Percentiles rank a stretch among this genome's conserved stretches.
These are phyloP conservation scores for Sebastes hubbsi DNA, from an alignment of 2,797 vertebrate species.

Conservation along the genomic window DNA sequence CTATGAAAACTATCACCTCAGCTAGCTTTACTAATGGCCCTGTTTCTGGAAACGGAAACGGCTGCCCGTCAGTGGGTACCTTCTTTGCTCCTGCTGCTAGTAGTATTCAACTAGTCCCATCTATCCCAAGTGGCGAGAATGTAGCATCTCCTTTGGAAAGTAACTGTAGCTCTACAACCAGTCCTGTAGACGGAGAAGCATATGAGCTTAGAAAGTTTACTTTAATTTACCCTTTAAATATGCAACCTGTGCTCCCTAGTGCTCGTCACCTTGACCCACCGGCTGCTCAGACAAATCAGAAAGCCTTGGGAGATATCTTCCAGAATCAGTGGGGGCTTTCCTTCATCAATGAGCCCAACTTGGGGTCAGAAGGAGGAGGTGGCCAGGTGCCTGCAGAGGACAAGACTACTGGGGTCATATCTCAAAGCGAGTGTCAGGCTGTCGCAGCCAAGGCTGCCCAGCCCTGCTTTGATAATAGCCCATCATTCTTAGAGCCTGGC, in stretches of 20 bases:
- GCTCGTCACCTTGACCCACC: constrained; percentile 82
- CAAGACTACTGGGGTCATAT: constrained; percentile 84
- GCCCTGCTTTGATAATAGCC: constrained; percentile 86
- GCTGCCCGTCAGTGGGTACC: constrained; percentile 86
- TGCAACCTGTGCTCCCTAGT: constrained; percentile 95
- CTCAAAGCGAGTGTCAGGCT: constrained; percentile 86
- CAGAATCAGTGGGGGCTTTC: constrained; percentile 99
- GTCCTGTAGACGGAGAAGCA: constrained; percentile 80
- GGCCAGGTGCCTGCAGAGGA: constrained; percentile 80
- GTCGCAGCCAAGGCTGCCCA: constrained; percentile 82
- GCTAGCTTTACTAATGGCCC: constrained; percentile 96
- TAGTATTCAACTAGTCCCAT: constrained; percentile 85
- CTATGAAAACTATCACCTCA: constrained; percentile 98
- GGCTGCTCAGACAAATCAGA: constrained; percentile 91
- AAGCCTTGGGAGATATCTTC: constrained; percentile 98
- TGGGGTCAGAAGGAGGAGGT: constrained; percentile 79
- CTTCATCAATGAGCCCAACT: constrained; percentile 97
- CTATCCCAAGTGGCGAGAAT: constrained; percentile 85
- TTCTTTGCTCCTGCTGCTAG: constrained; percentile 91
- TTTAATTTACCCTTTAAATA: constrained; percentile 98
- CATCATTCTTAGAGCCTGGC: constrained; percentile 83
- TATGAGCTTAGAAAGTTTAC: constrained; percentile 93
- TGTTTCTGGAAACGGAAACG: constrained; percentile 88
- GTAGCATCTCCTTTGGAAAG: constrained; percentile 83
- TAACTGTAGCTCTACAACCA: constrained; percentile 75